Percentiles rank a stretch among this genome's conserved stretches.
These are phyloP conservation scores for Philonicus albiceps DNA, from an alignment of 2,888 invertebrate species.

Conservation along the genomic window DNA sequence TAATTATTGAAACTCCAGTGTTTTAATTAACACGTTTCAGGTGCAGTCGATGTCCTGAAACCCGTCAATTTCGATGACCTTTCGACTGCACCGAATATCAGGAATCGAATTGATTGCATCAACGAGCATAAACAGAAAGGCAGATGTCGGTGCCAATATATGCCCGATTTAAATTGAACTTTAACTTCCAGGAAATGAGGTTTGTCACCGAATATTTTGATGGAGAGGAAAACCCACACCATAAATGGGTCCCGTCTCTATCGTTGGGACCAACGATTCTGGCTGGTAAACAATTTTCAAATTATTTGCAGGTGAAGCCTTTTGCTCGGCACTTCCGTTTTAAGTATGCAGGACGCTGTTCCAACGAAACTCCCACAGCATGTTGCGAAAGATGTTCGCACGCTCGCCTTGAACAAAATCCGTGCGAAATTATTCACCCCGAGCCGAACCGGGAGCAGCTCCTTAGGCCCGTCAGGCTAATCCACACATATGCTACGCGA, in stretches of 20 bases:
- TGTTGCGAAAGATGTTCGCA: neutral
- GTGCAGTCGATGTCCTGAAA: neutral
- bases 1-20: neutral
- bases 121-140: neutral
- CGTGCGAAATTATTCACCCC: neutral
- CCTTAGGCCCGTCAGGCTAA: neutral
- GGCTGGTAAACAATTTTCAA: neutral
- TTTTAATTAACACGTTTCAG: neutral
- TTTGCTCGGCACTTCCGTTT: neutral
- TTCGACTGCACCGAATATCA: neutral
- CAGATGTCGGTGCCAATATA: neutral
- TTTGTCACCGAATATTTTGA: neutral
- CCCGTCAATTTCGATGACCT: neutral
- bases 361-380: neutral
- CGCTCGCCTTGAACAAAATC: neutral
- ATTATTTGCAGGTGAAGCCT: neutral
- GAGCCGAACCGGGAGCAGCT: neutral
- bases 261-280: neutral
- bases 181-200: neutral
- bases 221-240: neutral
- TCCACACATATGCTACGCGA: neutral
- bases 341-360: neutral
- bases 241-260: neutral
- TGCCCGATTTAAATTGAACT: neutral
- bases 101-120: neutral